A percentile compares a stretch with the other conserved stretches of the same genome.
These are phyloP conservation scores for Lanistes nyassanus DNA, from an alignment of 1,140 invertebrate species.

Conservation along the genomic window DNA sequence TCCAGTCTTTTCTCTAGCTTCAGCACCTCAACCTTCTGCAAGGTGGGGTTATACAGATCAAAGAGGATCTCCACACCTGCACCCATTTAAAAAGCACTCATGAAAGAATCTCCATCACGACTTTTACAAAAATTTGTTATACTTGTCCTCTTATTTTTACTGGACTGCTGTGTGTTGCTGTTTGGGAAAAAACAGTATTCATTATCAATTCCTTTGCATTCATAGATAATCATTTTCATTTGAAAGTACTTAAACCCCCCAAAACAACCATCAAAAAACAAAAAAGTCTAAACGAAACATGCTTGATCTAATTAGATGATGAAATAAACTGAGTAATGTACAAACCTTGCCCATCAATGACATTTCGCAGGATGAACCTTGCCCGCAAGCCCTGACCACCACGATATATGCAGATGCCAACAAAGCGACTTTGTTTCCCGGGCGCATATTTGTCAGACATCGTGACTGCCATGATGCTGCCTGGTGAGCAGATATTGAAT, in stretches of 20 bases:
- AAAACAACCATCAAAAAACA: too few species aligned
- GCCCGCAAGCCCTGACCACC: slow-evolving; percentile 82
- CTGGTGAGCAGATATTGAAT: slow-evolving; percentile 67
- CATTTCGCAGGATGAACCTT: slow-evolving; percentile 89
- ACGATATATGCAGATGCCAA: slow-evolving; percentile 95
- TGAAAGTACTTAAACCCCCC: too few species aligned
- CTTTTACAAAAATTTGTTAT: too few species aligned
- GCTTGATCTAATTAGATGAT: too few species aligned
- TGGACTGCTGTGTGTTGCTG: too few species aligned
- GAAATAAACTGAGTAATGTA: neutral
- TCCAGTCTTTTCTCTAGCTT: slow-evolving; percentile 94
- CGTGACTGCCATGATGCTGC: slow-evolving; percentile 92
- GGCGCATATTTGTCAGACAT: slow-evolving; percentile 87
- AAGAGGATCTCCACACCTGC: slow-evolving; percentile 87
- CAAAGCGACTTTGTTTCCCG: slow-evolving; percentile 87
- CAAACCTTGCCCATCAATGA: slow-evolving; percentile 86
- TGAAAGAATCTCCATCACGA: too few species aligned
- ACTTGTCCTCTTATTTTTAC: too few species aligned
- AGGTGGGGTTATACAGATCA: slow-evolving; percentile 93
- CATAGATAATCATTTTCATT: too few species aligned
- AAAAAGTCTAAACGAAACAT: too few species aligned
- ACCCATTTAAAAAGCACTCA: slow-evolving; percentile 29
- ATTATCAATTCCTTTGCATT: too few species aligned
- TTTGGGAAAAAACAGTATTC: too few species aligned
- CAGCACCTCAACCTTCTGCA: slow-evolving; percentile 89